Evolutionary conservation across 2,888 invertebrate species (phyloP), one percentile per base, ranked within the genome.

Genomic region (Drosophila silvestris): DNA sequence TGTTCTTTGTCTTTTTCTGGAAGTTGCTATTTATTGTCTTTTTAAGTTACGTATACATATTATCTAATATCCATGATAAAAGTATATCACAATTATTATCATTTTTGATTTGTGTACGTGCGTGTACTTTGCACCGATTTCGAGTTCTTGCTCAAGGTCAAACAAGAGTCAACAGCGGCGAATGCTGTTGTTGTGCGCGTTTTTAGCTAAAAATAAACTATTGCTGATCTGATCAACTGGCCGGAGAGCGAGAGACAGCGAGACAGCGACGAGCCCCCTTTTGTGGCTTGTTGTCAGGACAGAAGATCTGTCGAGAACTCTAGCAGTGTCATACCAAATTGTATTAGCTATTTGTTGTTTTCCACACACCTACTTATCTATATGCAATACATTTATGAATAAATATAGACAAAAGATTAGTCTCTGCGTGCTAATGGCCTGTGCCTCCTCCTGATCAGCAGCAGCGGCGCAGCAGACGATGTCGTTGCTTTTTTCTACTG

Each of bases 231-330:
- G 28, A 61, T 65, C 51, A 32, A 39, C 37, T 56, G 39, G 10
- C 19, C 14, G n/a, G 37, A 56, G 26, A 28, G 4, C 37, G 28
- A 12, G 0, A 39, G 10, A 19, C n/a, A n/a, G 16, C 26, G 26
- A 16, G 28, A 10, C 26, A 30, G 47, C 37, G 82, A 76, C 83
- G 83, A 83, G 85, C 83, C 83, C 79, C 79, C 54, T 47, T 47
- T 47, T 26, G 26, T 59, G 66, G n/a, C 37, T 85, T 87, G 87
- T 82, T 85, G 84, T 87, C 84, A 82, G 80, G 80, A 74, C 65
- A 68, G 59, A 62, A 66, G 59, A 56, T 75, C 28, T 19, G 32
- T 19, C 33, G 28, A 56, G 35, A 44, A 26, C 0, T 52, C 16
- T 44, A 37, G 5, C 47, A 9, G 33, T 67, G 59, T 67, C 63